These are phyloP conservation scores for Leucopsar rothschildi DNA, from an alignment of 2,113 vertebrate genomes.

Conservation along the genomic window DNA sequence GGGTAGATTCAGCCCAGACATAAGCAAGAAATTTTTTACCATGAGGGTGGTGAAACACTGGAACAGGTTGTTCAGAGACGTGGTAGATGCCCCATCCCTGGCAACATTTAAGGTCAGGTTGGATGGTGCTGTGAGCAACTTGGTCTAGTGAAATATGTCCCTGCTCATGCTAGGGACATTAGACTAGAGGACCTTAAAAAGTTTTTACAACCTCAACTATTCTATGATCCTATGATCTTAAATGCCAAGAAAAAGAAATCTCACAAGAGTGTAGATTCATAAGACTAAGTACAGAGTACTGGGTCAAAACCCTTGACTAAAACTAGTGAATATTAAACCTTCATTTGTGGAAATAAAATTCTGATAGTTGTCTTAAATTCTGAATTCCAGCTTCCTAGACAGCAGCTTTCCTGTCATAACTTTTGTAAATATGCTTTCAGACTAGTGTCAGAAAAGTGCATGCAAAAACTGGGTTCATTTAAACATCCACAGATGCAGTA, in stretches of 20 bases:
- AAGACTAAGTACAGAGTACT: background rate
- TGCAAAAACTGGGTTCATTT: background rate
- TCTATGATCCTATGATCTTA: background rate
- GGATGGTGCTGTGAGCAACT: background rate
- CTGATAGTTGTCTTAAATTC: background rate
- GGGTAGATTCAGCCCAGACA: background rate
- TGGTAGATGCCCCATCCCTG: background rate
- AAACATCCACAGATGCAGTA: background rate
- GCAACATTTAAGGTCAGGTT: background rate
- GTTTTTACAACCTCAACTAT: background rate
- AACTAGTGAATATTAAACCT: background rate
- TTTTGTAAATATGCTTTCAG: background rate
- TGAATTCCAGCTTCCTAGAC: background rate
- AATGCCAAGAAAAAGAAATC: background rate
- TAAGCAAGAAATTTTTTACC: background rate
- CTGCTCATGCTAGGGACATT: accelerated
- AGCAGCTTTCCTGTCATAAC: background rate
- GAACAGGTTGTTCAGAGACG: background rate
- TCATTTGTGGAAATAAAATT: background rate
- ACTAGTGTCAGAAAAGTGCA: background rate
- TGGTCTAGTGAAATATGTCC: background rate
- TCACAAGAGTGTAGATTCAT: background rate
- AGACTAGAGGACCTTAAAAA: background rate
- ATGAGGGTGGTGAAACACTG: background rate
- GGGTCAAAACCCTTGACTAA: background rate